A percentile compares a stretch with the other conserved stretches of the same genome.
Conservation (phyloP, 2,888 invertebrate species). For the Drosophila bunnanda region DNA sequence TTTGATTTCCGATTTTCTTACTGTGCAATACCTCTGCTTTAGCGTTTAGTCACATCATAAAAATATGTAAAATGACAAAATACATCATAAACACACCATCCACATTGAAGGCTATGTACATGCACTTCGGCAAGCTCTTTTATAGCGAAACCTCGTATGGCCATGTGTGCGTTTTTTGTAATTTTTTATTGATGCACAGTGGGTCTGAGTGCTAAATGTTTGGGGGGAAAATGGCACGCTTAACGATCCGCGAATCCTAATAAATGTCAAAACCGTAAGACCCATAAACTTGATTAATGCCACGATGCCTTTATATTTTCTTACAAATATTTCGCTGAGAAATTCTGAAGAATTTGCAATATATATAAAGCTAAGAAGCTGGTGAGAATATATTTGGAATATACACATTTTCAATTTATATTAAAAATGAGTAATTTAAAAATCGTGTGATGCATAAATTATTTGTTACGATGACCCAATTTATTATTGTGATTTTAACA, state of each 20-base stretch:
- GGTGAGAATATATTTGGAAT: neutral
- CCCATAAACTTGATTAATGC: slow-evolving; percentile 5
- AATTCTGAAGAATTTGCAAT: neutral
- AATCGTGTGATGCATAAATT: neutral
- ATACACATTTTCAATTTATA: neutral
- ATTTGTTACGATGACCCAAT: neutral
- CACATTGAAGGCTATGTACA: slow-evolving; percentile 19
- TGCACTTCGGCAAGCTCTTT: slow-evolving; percentile 34
- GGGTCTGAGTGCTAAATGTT: neutral
- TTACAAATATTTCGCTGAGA: neutral
- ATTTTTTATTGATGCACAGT: slow-evolving; percentile 37
- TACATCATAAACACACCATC: slow-evolving; percentile 34
- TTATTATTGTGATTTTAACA: neutral
- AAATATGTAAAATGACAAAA: slow-evolving; percentile 28
- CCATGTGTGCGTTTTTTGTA: slow-evolving; percentile 10
- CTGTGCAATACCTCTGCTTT: slow-evolving; percentile 11
- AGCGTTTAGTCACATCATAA: slow-evolving; percentile 42
- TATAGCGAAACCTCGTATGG: slow-evolving; percentile 16
- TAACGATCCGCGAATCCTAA: slow-evolving; percentile 16
- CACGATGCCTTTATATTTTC: neutral
- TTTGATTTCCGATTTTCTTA: neutral
- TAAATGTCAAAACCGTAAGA: slow-evolving; percentile 18
- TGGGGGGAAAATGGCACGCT: neutral
- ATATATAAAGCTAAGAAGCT: neutral
- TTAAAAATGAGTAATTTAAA: slow-evolving; percentile 1